Evolutionary conservation across 2,797 vertebrate species (phyloP), one percentile per base, ranked within the genome.

Genomic region (Oceanodroma leucorhoa): DNA sequence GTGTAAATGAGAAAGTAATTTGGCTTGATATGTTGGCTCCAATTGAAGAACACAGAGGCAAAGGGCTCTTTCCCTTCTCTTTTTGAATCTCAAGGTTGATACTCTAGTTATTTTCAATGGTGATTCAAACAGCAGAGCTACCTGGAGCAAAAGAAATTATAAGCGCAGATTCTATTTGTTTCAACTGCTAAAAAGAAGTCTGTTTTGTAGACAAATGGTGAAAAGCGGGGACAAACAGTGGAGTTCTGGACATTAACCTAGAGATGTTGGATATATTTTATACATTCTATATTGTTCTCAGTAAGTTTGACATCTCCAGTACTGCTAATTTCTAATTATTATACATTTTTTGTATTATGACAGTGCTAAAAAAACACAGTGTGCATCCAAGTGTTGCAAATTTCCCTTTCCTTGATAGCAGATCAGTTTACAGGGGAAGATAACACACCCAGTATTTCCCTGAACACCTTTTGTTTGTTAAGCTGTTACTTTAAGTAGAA

Each of bases 41-140:
- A 79, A 0, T 58, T 45, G 57, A 75, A 87, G 29, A 78, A 50
- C 34, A 65, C 0, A 2, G 34, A 87, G 6, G 18, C 41, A 60
- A 93, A 76, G 11, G 15, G 14, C n/a, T 57, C 58, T 79, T 87
- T 34, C 20, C 23, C 12, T 77, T 38, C 26, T 71, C 16, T 30
- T 75, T 93, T 71, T 61, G 76, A 83, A 83, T 72, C 34, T 75
- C 55, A 24, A 73, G 10, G n/a, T 36, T 82, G 36, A 62, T 71
- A 55, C 8, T 66, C 4, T 53, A 36, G 55, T 80, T 90, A 51
- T 66, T n/a, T 82, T 36, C 32, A 61, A 13, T 55, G 62, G n/a
- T 54, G 40, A 38, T 84, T 46, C 65, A 58, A 88, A 65, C 19
- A 67, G 24, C 27, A 84, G 53, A 75, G 14, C 5, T 75, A 22